Percentiles rank a stretch among this genome's conserved stretches.
These are phyloP conservation scores for Leptopilina myrica DNA, from an alignment of 2,888 invertebrate species.

Conservation along the genomic window DNA sequence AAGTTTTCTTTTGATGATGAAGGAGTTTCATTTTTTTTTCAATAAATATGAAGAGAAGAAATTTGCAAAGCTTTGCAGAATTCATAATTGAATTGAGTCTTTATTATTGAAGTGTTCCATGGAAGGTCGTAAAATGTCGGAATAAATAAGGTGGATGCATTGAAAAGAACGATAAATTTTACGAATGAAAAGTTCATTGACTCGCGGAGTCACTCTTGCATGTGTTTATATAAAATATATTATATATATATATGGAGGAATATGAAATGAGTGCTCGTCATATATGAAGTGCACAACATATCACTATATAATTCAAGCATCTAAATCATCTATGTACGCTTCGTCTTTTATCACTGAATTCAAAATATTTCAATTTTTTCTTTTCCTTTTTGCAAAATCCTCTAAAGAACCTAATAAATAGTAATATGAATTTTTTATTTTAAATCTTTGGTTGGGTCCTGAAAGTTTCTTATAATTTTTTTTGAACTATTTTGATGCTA, in stretches of 20 bases:
- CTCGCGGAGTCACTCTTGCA: neutral
- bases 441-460: too few species aligned
- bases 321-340: too few species aligned
- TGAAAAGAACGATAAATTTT: conserved; percentile 38
- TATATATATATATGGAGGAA: conserved; percentile 9
- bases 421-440: too few species aligned
- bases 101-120: conserved; percentile 12
- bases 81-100: conserved; percentile 28
- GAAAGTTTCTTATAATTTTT: too few species aligned
- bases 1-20: too few species aligned
- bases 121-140: conserved; percentile 27
- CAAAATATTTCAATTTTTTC: conserved; percentile 7
- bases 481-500: too few species aligned
- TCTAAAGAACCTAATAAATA: too few species aligned
- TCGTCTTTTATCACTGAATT: conserved; percentile 11
- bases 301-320: too few species aligned
- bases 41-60: neutral
- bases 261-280: neutral
- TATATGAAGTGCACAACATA: neutral
- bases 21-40: too few species aligned
- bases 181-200: conserved; percentile 37
- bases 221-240: too few species aligned
- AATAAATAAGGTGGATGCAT: conserved; percentile 35
- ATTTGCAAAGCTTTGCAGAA: neutral
- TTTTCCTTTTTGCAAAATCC: too few species aligned